A percentile compares a stretch with the other conserved stretches of the same genome.
phyloP scores from a whole-genome alignment of 1,140 invertebrate genomes.

The Zaprionus inermis region DNA sequence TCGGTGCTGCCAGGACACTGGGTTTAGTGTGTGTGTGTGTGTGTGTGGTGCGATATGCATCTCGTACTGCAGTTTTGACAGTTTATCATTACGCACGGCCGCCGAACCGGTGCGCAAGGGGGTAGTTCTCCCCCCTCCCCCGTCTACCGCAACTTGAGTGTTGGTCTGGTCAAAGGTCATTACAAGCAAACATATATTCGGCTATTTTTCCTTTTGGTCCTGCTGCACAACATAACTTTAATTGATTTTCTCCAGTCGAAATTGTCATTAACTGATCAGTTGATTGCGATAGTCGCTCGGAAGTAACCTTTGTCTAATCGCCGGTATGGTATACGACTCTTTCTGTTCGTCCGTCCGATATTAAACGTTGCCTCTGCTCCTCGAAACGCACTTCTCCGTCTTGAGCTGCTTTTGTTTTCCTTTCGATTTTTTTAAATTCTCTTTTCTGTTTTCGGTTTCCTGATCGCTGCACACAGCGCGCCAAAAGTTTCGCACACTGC shows the following conservation, averaged over 20 bases:
- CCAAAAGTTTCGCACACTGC: constrained; percentile 60
- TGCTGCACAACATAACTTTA: constrained; percentile 50
- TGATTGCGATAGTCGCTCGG: constrained; percentile 34
- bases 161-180: constrained; percentile 36
- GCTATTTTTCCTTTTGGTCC: constrained; percentile 26
- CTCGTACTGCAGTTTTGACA: constrained; percentile 64
- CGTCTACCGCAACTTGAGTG: constrained; percentile 23
- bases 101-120: constrained; percentile 11
- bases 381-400: background rate
- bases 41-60: constrained; percentile 60
- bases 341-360: too few species aligned
- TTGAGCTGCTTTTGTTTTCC: constrained; percentile 6
- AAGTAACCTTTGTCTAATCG: constrained; percentile 8
- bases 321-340: background rate
- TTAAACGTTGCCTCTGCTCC: background rate
- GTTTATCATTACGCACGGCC: constrained; percentile 65
- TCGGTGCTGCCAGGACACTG: constrained; percentile 7
- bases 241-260: constrained; percentile 70
- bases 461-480: constrained; percentile 56
- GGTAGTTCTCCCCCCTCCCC: background rate
- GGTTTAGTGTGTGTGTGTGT: background rate
- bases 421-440: background rate
- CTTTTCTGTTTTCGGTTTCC: constrained; percentile 42
- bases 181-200: constrained; percentile 58
- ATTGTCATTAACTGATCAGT: constrained; percentile 54